Evolutionary conservation across 2,888 invertebrate species (phyloP).

Genomic region (Pseudoips prasinana): DNA sequence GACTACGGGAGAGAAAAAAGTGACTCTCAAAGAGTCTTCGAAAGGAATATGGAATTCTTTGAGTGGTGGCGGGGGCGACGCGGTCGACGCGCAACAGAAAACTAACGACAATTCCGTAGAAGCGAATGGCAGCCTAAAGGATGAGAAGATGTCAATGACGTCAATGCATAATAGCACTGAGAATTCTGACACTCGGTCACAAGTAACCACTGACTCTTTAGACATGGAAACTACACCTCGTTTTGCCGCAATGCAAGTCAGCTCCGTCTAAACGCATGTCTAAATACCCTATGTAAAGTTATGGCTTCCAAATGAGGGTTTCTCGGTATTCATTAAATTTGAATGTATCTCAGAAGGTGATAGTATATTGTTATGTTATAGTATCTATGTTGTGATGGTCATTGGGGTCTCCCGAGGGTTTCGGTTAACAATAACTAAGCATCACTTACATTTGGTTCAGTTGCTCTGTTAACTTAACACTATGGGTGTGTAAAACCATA

Average conservation of each 20-base stretch:
- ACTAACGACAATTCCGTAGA: slow-evolving; percentile 60
- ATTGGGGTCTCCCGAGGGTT: not conserved
- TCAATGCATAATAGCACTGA: slow-evolving; percentile 67
- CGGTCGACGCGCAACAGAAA: slow-evolving; percentile 73
- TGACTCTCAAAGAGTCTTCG: slow-evolving; percentile 67
- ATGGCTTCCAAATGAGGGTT: slow-evolving; percentile 10
- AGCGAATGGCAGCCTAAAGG: slow-evolving; percentile 70
- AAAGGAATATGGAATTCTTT: slow-evolving; percentile 74
- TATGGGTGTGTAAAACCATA: no score
- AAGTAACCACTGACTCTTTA: slow-evolving; percentile 73
- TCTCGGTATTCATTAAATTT: slow-evolving; percentile 5
- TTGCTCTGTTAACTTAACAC: no score
- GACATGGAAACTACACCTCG: slow-evolving; percentile 76
- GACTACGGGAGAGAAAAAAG: slow-evolving; percentile 64
- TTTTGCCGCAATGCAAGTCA: slow-evolving; percentile 82
- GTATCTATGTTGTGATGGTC: not conserved
- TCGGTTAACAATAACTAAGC: no score
- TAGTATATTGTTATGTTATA: slow-evolving; percentile 6
- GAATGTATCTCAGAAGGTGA: slow-evolving; percentile 12
- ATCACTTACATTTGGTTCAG: no score
- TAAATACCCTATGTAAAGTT: no score
- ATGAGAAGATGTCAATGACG: slow-evolving; percentile 71
- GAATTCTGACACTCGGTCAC: slow-evolving; percentile 73
- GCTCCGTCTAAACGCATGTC: slow-evolving; percentile 80
- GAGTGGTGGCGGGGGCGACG: slow-evolving; percentile 73